phyloP scores from a whole-genome alignment of 2,888 invertebrate species.

The Sphaeridia pumilis region DNA sequence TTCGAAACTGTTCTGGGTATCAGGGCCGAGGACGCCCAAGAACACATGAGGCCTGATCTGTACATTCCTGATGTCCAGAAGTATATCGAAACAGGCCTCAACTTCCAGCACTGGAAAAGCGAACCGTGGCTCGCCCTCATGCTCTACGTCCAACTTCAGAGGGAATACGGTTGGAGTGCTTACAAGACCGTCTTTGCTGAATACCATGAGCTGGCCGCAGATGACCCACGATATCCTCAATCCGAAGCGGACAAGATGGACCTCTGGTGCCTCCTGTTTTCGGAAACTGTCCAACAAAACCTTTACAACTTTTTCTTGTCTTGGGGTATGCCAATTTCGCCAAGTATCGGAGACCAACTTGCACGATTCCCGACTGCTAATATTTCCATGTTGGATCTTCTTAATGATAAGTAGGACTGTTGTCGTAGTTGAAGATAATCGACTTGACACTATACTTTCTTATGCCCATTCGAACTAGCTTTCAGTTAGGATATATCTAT shows the following conservation, averaged over 20 bases:
- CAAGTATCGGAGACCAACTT: background rate
- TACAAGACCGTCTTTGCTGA: conserved; percentile 14
- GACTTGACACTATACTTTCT: no score
- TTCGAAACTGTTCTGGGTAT: conserved; percentile 12
- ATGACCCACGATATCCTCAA: conserved; percentile 3
- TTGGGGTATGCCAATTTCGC: conserved; percentile 13
- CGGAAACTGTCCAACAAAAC: conserved; percentile 13
- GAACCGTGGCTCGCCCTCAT: conserved; percentile 11
- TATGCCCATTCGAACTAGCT: no score
- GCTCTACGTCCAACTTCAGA: conserved; percentile 15
- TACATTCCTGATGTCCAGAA: background rate
- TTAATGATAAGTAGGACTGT: no score
- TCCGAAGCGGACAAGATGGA: conserved; percentile 16
- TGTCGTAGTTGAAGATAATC: no score
- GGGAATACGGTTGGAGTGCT: conserved; percentile 15
- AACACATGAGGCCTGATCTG: background rate
- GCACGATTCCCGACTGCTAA: background rate
- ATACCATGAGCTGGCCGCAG: conserved; percentile 5
- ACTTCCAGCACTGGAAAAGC: conserved; percentile 7
- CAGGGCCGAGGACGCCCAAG: conserved; percentile 2
- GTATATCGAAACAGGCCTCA: conserved; percentile 5
- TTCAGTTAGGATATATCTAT: no score
- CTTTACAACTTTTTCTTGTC: conserved; percentile 9
- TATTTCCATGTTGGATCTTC: conserved; percentile 1
- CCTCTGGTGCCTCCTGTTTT: conserved; percentile 14